These are phyloP conservation scores for Drosophila fulvimacula DNA, from an alignment of 2,888 invertebrate genomes.

Conservation along the genomic window DNA sequence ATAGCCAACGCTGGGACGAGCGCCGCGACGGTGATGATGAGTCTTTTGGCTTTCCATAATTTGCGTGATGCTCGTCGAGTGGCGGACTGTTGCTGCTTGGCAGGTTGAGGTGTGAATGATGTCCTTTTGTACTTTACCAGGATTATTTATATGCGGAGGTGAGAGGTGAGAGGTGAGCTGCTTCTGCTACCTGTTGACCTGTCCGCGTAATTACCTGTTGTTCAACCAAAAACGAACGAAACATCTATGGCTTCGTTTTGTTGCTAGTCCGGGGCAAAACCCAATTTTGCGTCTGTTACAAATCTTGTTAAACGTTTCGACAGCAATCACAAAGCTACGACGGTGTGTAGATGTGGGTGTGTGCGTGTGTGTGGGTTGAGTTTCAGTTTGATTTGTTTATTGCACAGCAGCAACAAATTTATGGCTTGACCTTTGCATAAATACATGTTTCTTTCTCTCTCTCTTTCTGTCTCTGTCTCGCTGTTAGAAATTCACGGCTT, in stretches of 20 bases:
- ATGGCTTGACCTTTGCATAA: constrained; percentile 59
- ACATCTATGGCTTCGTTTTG: not conserved
- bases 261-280: constrained; percentile 46
- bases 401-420: constrained; percentile 38
- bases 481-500: not conserved
- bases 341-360: constrained; percentile 4
- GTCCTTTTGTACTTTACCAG: constrained; percentile 57
- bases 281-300: constrained; percentile 11
- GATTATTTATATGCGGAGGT: constrained; percentile 70
- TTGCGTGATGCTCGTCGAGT: not conserved
- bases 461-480: not conserved
- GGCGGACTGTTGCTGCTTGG: constrained; percentile 45
- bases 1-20: constrained; percentile 66
- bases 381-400: constrained; percentile 24
- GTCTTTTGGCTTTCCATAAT: constrained; percentile 51
- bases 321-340: constrained; percentile 25
- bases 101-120: constrained; percentile 66
- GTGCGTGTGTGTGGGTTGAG: not conserved
- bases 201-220: constrained; percentile 69
- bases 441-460: not conserved
- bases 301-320: constrained; percentile 42
- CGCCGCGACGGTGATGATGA: constrained; percentile 49
- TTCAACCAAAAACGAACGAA: not conserved
- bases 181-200: constrained; percentile 50
- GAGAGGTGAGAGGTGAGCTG: too few relatives aligned